These are phyloP conservation scores for Sander vitreus DNA, from an alignment of 2,113 vertebrate genomes.

Conservation along the genomic window DNA sequence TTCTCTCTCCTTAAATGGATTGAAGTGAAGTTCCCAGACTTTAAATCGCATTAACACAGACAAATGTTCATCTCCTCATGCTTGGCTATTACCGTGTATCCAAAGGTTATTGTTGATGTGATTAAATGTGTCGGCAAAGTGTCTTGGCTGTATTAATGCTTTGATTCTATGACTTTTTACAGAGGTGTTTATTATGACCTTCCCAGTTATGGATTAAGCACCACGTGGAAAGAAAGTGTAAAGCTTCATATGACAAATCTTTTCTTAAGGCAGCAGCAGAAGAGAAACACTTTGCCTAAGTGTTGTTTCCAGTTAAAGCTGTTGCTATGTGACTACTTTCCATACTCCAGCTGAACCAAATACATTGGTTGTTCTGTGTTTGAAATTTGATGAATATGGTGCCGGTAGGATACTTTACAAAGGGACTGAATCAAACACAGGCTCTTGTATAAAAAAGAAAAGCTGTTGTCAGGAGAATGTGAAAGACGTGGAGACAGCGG, in stretches of 20 bases:
- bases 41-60: background rate
- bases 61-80: background rate
- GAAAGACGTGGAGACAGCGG: no score
- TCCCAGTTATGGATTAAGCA: background rate
- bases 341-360: background rate
- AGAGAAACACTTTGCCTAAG: background rate
- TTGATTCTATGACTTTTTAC: background rate
- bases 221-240: background rate
- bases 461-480: no score
- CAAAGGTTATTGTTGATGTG: conserved; percentile 15
- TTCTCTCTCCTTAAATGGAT: conserved; percentile 35
- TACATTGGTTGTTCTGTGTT: background rate
- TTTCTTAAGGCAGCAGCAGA: background rate
- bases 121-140: conserved; percentile 11
- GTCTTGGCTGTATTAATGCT: background rate
- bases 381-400: background rate
- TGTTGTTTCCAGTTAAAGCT: background rate
- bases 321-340: background rate
- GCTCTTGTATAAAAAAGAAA: no score
- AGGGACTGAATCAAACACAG: no score
- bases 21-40: background rate
- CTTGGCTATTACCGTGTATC: background rate
- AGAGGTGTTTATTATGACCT: background rate
- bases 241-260: background rate
- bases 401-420: no score